Evolutionary conservation across 2,113 vertebrate species (phyloP), one percentile per base, ranked within the genome.

Genomic region (Prochilodus magdalenae): DNA sequence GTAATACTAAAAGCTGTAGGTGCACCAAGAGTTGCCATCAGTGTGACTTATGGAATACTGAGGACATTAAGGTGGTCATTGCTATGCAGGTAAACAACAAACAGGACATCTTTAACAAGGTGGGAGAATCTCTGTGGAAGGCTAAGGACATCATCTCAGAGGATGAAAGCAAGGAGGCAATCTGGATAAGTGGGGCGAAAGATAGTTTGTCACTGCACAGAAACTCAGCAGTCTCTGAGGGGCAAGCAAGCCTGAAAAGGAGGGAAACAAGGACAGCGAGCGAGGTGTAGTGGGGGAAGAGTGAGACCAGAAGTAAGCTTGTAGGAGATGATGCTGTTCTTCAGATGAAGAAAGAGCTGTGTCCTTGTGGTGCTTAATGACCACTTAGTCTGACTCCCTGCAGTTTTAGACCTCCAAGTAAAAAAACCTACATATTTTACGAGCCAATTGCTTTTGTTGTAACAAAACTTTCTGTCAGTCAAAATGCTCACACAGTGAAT

Each of bases 221-320:
- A 57, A 70, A 55, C 59, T 71, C 71, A 47, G 66, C 44, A 77
- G 59, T 72, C 75, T 67, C 71, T 0, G 74, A 81, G 60, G 12
- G 60, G 16, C 62, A 84, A 55, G 24, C 33, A 59, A 81, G 67
- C 49, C 63, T 2, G 1, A 73, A 44, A 70, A 47, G 10, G 30
- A 79, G 66, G 85, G 12, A 51, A 85, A 82, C 82, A 82, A 77
- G 36, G 57, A 70, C 63, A 24, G 24, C 2, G 18, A 75, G 5
- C 1, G 40, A 44, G 57, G n/a, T 40, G 59, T 55, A 29, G 77
- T 36, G 49, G 0, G 16, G 8, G 49, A n/a, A 18, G 49, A 16
- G 16, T 51, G 16, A 16, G 16, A 51, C 3, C 16, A 8, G 8
- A 51, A 16, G 16, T 16, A 18, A 51, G 49, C 14, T 67, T 36